A percentile compares a stretch with the other conserved stretches of the same genome.
These are phyloP conservation scores for Hyaena hyaena DNA, from an alignment of 2,113 vertebrate genomes.

Conservation along the genomic window DNA sequence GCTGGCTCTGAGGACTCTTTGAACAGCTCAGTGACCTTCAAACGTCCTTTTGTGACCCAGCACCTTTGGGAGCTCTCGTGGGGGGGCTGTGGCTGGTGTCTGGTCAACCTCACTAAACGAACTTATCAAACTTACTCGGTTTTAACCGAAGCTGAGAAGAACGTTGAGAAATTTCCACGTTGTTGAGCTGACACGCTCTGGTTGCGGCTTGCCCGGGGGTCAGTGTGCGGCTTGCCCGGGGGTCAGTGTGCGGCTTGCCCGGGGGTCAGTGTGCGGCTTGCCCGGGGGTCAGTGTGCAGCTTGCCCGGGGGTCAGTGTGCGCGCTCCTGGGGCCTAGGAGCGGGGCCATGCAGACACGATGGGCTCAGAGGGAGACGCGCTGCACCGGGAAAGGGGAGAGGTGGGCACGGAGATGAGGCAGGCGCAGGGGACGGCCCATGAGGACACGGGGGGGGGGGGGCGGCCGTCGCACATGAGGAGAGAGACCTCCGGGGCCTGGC, in stretches of 20 bases:
- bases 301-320: too few relatives aligned
- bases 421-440: rapidly evolving
- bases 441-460: background rate
- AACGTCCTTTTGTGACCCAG: background rate
- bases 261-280: background rate
- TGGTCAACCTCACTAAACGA: background rate
- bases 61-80: background rate
- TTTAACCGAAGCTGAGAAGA: background rate
- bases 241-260: background rate
- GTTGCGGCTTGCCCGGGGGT: background rate
- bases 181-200: background rate
- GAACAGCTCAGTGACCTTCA: background rate
- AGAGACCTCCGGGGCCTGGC: background rate
- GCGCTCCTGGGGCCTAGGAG: background rate
- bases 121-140: background rate
- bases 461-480: background rate
- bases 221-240: background rate
- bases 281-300: background rate
- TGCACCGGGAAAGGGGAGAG: background rate
- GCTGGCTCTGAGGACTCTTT: background rate
- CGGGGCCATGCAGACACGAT: background rate
- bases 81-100: background rate
- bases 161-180: rapidly evolving
- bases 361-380: background rate
- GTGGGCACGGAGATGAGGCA: background rate